phyloP scores from a whole-genome alignment of 2,888 invertebrate species.

The Phyto melanocephala region DNA sequence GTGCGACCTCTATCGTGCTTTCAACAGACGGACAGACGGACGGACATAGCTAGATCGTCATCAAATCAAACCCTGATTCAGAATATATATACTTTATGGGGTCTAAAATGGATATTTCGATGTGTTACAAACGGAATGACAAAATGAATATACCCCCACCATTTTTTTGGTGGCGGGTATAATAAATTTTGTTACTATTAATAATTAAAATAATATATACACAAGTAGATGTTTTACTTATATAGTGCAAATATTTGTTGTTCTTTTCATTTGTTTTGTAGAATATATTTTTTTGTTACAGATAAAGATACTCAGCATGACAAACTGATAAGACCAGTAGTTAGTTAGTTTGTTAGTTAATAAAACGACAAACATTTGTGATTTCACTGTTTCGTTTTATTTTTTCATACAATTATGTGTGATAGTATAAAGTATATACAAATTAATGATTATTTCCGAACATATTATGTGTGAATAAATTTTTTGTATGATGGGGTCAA shows the following conservation, averaged over 20 bases:
- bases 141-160: too few species aligned
- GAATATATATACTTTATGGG: too few species aligned
- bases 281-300: not conserved
- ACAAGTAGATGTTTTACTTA: not conserved
- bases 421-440: not conserved
- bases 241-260: conserved; percentile 18
- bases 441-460: conserved; percentile 10
- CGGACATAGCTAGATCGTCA: too few species aligned
- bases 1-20: too few species aligned
- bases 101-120: too few species aligned
- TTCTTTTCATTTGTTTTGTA: conserved; percentile 22
- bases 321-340: conserved; percentile 40
- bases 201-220: not conserved
- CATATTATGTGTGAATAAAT: not conserved
- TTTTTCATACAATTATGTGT: not conserved
- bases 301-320: conserved; percentile 7
- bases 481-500: not conserved
- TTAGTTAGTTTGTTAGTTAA: conserved; percentile 15
- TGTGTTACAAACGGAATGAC: too few species aligned
- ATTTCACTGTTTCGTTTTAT: not conserved
- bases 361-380: not conserved
- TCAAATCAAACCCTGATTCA: too few species aligned
- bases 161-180: too few species aligned
- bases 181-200: not conserved
- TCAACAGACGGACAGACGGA: too few species aligned